These are phyloP conservation scores for Furcifer pardalis DNA, from an alignment of 2,797 vertebrate genomes.

Conservation along the genomic window DNA sequence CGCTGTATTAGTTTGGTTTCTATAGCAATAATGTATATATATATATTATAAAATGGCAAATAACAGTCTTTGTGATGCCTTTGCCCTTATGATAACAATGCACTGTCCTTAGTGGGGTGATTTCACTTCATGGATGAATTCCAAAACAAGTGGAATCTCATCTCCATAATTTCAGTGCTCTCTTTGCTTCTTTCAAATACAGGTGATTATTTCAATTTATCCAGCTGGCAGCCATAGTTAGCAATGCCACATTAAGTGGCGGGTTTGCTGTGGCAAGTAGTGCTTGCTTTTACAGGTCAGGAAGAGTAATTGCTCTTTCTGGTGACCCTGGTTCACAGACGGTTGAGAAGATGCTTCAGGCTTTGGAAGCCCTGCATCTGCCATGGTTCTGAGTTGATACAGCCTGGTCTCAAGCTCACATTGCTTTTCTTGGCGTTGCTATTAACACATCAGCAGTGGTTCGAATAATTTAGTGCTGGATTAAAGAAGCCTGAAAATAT, in stretches of 20 bases:
- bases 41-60: no score
- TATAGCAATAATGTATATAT: neutral
- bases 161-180: neutral
- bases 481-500: neutral
- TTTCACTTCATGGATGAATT: neutral
- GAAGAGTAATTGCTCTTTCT: constrained; percentile 23
- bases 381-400: neutral
- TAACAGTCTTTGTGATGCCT: no score
- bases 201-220: constrained; percentile 2
- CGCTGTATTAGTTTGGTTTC: neutral
- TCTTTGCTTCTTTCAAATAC: constrained; percentile 14
- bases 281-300: constrained; percentile 4
- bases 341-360: neutral
- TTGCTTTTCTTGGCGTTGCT: neutral
- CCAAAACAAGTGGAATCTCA: neutral
- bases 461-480: neutral
- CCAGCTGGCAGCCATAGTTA: neutral
- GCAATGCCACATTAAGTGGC: neutral
- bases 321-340: neutral
- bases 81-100: neutral
- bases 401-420: neutral
- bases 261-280: neutral
- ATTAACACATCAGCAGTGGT: neutral
- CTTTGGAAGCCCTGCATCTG: neutral
- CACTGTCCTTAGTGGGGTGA: neutral